phyloP scores from a whole-genome alignment of 2,888 invertebrate genomes.

The Cantharis nigra region DNA sequence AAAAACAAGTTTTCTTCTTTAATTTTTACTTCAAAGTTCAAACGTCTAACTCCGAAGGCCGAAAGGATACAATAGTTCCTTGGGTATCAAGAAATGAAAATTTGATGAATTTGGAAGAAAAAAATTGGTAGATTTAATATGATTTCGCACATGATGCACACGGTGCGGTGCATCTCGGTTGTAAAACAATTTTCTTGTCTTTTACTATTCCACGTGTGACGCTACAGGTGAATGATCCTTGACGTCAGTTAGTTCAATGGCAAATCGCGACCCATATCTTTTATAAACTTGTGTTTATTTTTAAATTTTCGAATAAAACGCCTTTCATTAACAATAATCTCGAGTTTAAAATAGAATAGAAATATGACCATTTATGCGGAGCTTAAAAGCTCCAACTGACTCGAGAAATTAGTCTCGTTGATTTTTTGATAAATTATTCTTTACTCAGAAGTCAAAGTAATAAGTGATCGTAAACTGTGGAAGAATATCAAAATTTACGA shows the following conservation, averaged over 20 bases:
- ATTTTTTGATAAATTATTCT: not conserved
- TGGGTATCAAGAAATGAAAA: not conserved
- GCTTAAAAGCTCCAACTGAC: not conserved
- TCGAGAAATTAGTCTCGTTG: not conserved
- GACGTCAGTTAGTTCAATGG: constrained; percentile 58
- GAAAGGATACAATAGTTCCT: not conserved
- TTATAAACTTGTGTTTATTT: constrained; percentile 20
- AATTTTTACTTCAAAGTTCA: not conserved
- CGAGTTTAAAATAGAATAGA: not conserved
- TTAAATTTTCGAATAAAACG: not conserved
- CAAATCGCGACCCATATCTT: constrained; percentile 58
- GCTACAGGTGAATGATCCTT: constrained; percentile 57
- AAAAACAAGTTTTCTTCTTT: not conserved
- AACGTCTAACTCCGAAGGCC: not conserved
- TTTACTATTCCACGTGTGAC: constrained; percentile 54
- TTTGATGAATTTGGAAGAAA: not conserved
- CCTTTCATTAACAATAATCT: not conserved
- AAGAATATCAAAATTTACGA: not conserved
- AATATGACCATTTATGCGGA: not conserved
- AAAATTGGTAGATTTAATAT: not conserved
- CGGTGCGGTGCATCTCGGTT: constrained; percentile 41
- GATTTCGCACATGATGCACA: constrained; percentile 17
- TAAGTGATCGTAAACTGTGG: not conserved
- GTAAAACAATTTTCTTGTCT: constrained; percentile 46
- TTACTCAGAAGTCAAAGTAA: not conserved